Conservation (phyloP, 2,888 invertebrate species). For the Andrena fulva region DNA sequence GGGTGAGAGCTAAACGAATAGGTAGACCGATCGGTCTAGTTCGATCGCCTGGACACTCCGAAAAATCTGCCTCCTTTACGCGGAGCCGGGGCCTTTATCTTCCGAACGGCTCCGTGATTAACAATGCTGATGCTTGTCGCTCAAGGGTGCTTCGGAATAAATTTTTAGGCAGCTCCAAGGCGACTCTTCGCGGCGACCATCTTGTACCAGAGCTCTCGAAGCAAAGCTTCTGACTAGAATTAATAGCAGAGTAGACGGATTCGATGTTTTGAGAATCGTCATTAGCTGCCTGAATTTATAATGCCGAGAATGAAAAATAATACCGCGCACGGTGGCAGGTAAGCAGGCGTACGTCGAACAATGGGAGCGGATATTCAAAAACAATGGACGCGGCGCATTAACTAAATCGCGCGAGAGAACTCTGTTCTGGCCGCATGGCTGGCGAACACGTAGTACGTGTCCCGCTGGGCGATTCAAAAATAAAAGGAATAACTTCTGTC, state of each 20-base stretch:
- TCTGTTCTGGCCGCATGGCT: neutral
- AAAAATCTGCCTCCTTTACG: constrained; percentile 17
- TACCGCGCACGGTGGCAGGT: neutral
- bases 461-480: constrained; percentile 55
- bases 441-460: constrained; percentile 15
- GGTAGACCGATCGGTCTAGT: constrained; percentile 58
- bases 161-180: neutral
- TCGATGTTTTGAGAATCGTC: too few species aligned
- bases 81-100: neutral
- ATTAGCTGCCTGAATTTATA: neutral
- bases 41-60: constrained; percentile 27
- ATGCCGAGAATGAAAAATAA: neutral
- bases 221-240: too few species aligned
- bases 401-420: constrained; percentile 38
- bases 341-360: constrained; percentile 66
- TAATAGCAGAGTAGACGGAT: too few species aligned
- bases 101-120: neutral
- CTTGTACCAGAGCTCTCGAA: too few species aligned
- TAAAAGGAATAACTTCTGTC: constrained; percentile 60
- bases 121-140: neutral
- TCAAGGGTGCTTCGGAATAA: neutral
- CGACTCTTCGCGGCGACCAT: too few species aligned
- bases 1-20: constrained; percentile 52
- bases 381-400: constrained; percentile 54
- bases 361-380: constrained; percentile 45